Conservation (phyloP, 1,140 invertebrate species). For the Chelonus insularis region DNA sequence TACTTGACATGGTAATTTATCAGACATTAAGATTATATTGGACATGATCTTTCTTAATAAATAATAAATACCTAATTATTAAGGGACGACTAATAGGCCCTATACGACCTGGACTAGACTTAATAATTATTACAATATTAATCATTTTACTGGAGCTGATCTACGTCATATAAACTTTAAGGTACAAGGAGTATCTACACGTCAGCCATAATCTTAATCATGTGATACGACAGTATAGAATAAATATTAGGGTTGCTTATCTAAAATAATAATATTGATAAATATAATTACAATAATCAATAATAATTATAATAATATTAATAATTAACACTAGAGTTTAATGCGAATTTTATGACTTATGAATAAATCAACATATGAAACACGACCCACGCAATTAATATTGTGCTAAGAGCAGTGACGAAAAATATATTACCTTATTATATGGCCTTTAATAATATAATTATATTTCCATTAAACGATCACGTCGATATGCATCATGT, state of each 20-base stretch:
- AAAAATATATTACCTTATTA: conserved; percentile 1
- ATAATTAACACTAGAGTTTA: conserved; percentile 34
- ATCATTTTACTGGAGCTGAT: conserved; percentile 31
- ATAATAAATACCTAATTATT: conserved; percentile 2
- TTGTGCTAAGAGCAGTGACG: not conserved
- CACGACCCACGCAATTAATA: conserved; percentile 25
- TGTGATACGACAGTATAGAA: conserved; percentile 31
- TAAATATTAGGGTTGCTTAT: conserved; percentile 22
- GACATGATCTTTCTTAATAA: conserved; percentile 12
- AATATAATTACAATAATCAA: no score
- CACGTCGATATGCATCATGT: conserved; percentile 53
- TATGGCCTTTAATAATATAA: no score
- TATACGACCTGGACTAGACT: conserved; percentile 12
- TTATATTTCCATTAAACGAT: conserved; percentile 35
- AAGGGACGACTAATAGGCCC: not conserved
- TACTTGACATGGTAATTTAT: conserved; percentile 42
- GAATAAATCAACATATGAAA: conserved; percentile 40
- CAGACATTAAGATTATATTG: conserved; percentile 28
- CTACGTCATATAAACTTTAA: conserved; percentile 53
- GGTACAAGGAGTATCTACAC: conserved; percentile 55
- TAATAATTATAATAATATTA: no score
- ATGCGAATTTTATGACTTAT: conserved; percentile 39
- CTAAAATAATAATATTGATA: no score
- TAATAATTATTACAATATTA: conserved; percentile 12
- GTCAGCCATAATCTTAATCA: conserved; percentile 38